A percentile compares a stretch with the other conserved stretches of the same genome.
These are phyloP conservation scores for Gisinianus flammeolus DNA, from an alignment of 2,888 invertebrate species.

Conservation along the genomic window DNA sequence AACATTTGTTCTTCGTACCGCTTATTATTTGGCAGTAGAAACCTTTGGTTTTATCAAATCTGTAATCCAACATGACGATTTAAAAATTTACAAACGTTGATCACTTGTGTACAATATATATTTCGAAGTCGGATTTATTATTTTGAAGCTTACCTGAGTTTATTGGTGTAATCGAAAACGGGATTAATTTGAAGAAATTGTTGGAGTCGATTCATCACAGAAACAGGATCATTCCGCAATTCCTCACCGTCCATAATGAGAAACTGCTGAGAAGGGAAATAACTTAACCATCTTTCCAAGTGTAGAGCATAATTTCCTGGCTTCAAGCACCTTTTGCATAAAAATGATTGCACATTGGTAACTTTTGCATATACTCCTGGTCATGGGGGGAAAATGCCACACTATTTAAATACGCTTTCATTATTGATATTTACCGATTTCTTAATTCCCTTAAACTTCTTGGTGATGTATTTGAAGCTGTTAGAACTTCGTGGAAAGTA, in stretches of 20 bases:
- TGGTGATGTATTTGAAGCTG: slow-evolving; percentile 87
- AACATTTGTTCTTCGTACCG: slow-evolving; percentile 88
- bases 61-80: slow-evolving; percentile 61
- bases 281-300: slow-evolving; percentile 92
- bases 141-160: slow-evolving; percentile 74
- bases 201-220: slow-evolving; percentile 88
- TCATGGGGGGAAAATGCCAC: too few relatives aligned
- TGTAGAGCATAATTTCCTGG: slow-evolving; percentile 97
- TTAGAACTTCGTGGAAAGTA: slow-evolving; percentile 92
- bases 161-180: slow-evolving; percentile 85
- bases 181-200: slow-evolving; percentile 90
- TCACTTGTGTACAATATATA: too few relatives aligned
- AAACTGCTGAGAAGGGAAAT: slow-evolving; percentile 86
- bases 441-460: slow-evolving; percentile 81
- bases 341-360: too few relatives aligned
- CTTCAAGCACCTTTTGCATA: slow-evolving; percentile 77
- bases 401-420: too few relatives aligned
- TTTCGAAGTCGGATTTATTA: too few relatives aligned
- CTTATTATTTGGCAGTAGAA: slow-evolving; percentile 92
- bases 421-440: slow-evolving; percentile 65
- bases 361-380: too few relatives aligned
- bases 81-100: too few relatives aligned
- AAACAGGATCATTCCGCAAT: slow-evolving; percentile 86
- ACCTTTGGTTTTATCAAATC: slow-evolving; percentile 93
- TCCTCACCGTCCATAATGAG: slow-evolving; percentile 94